A percentile compares a stretch with the other conserved stretches of the same genome.
Evolutionary conservation across 2,888 invertebrate genomes (phyloP).

Genomic region (Drosophila prostipennis): DNA sequence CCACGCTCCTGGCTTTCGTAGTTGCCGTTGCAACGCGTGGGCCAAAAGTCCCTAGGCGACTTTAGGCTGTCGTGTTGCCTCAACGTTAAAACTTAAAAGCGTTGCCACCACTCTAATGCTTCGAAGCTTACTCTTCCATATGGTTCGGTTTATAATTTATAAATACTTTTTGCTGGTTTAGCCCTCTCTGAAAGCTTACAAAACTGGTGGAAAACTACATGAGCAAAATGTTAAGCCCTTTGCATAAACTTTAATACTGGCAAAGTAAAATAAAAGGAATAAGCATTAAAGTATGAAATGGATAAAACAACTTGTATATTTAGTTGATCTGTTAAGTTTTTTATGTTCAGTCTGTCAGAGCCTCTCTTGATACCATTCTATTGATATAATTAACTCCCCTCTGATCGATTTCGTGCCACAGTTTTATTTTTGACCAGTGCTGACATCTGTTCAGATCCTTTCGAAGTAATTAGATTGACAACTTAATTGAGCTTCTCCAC

Average conservation of each 20-base stretch:
- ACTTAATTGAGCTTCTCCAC: conserved; percentile 58
- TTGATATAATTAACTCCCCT: background rate
- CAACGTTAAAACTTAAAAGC: conserved; percentile 66
- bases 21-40: conserved; percentile 19
- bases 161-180: background rate
- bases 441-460: conserved; percentile 54
- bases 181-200: background rate
- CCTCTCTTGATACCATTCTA: background rate
- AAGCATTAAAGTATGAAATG: too few species aligned
- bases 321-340: background rate
- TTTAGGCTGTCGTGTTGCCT: conserved; percentile 60
- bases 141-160: conserved; percentile 11
- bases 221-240: background rate
- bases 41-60: conserved; percentile 62
- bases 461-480: conserved; percentile 58
- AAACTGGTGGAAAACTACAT: background rate
- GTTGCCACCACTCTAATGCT: conserved; percentile 22
- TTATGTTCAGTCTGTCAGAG: background rate
- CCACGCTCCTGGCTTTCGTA: conserved; percentile 9
- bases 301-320: too few species aligned
- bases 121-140: conserved; percentile 54
- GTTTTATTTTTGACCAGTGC: conserved; percentile 12
- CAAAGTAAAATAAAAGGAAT: too few species aligned
- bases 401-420: conserved; percentile 12
- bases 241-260: background rate